These are phyloP conservation scores for Lepus townsendii DNA, from an alignment of 2,797 vertebrate genomes.

Conservation along the genomic window DNA sequence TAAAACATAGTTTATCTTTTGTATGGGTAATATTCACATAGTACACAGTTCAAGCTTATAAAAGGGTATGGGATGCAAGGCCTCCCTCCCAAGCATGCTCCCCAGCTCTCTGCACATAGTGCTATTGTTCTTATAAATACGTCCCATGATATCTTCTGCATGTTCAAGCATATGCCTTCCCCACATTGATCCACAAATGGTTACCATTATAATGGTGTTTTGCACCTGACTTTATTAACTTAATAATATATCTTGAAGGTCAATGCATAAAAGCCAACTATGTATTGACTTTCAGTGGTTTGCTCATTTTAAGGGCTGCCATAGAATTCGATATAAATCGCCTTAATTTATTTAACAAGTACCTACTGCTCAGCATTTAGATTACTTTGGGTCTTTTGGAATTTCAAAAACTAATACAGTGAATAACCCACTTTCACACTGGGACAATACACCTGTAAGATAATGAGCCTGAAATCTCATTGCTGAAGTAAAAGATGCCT, in stretches of 20 bases:
- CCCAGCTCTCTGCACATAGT: neutral
- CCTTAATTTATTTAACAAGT: constrained; percentile 54
- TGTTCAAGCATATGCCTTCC: neutral
- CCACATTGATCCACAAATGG: neutral
- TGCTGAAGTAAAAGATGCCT: neutral
- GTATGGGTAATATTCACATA: neutral
- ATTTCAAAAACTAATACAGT: constrained; percentile 16
- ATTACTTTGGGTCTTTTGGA: neutral
- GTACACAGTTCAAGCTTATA: constrained; percentile 6
- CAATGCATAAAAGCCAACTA: neutral
- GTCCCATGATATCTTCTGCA: neutral
- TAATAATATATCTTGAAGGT: constrained; percentile 23
- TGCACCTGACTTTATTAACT: constrained; percentile 1
- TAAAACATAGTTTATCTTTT: constrained; percentile 49
- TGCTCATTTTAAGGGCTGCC: constrained; percentile 14
- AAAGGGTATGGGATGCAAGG: neutral
- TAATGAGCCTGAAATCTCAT: constrained; percentile 1
- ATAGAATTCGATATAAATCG: constrained; percentile 8
- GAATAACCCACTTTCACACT: neutral
- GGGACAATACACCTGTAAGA: neutral
- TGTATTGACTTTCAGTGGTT: neutral
- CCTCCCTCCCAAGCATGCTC: neutral
- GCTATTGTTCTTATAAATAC: neutral
- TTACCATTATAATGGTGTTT: neutral
- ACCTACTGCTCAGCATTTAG: neutral